These are phyloP conservation scores for Pelmatolapia mariae DNA, from an alignment of 2,113 vertebrate genomes.

Conservation along the genomic window DNA sequence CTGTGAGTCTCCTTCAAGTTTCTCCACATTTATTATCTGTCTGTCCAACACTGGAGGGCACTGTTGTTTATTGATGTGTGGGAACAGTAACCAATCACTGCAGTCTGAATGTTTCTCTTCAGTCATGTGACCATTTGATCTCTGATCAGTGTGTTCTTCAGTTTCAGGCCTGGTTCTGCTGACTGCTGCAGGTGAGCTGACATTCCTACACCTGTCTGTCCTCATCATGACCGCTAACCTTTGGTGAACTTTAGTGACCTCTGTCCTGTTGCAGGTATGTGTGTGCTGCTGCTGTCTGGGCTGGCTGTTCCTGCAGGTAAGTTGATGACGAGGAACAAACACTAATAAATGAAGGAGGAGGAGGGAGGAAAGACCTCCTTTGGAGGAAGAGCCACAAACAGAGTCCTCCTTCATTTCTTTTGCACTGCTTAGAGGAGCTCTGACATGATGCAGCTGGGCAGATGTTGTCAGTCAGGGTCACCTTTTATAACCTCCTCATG, in stretches of 20 bases:
- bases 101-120: not conserved
- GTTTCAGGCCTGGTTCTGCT: not conserved
- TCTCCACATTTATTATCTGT: not conserved
- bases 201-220: not conserved
- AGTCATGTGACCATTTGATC: not conserved
- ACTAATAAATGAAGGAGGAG: not conserved
- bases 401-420: not conserved
- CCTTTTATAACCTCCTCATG: not conserved
- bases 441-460: not conserved
- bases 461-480: not conserved
- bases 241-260: not conserved
- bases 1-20: not conserved
- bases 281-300: not conserved
- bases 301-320: not conserved
- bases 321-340: not conserved
- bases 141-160: not conserved
- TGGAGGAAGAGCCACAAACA: not conserved
- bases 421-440: not conserved
- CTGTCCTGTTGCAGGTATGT: not conserved
- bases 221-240: fast-evolving
- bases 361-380: not conserved
- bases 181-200: not conserved
- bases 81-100: not conserved
- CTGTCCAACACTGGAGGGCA: fast-evolving
- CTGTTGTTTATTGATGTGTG: not conserved